Evolutionary conservation across 2,113 vertebrate species (phyloP).

Genomic region (Ibidorhyncha struthersii): DNA sequence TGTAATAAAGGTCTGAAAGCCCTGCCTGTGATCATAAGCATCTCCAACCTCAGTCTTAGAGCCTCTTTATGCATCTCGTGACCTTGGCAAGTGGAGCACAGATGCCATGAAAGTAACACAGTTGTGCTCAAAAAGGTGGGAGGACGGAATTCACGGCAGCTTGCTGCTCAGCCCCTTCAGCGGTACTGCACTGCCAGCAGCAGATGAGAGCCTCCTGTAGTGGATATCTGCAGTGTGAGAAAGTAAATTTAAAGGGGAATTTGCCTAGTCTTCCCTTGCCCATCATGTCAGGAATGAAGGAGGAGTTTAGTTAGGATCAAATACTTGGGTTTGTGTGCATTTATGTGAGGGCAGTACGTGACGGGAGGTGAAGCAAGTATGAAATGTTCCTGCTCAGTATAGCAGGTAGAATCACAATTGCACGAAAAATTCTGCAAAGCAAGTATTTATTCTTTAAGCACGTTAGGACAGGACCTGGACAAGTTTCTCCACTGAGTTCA

Average conservation of each 20-base stretch:
- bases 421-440: not conserved
- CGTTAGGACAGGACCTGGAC: not conserved
- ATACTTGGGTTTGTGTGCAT: not conserved
- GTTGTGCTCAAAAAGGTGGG: not conserved
- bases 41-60: not conserved
- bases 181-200: not conserved
- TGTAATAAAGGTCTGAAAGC: not conserved
- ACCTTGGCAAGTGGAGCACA: not conserved
- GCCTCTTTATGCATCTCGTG: rapidly evolving
- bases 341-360: not conserved
- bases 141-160: rapidly evolving
- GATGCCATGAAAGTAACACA: not conserved
- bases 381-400: not conserved
- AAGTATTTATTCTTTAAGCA: not conserved
- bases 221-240: not conserved
- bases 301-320: not conserved
- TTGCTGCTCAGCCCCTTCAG: not conserved
- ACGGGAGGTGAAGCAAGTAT: not conserved
- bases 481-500: not conserved
- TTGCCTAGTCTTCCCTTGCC: not conserved
- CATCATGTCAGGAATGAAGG: not conserved
- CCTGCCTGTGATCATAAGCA: not conserved
- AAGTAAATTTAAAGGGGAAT: not conserved
- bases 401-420: not conserved
- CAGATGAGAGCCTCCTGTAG: not conserved